A percentile compares a stretch with the other conserved stretches of the same genome.
phyloP scores from a whole-genome alignment of 1,140 invertebrate genomes.

The Drosophila kanapiae region DNA sequence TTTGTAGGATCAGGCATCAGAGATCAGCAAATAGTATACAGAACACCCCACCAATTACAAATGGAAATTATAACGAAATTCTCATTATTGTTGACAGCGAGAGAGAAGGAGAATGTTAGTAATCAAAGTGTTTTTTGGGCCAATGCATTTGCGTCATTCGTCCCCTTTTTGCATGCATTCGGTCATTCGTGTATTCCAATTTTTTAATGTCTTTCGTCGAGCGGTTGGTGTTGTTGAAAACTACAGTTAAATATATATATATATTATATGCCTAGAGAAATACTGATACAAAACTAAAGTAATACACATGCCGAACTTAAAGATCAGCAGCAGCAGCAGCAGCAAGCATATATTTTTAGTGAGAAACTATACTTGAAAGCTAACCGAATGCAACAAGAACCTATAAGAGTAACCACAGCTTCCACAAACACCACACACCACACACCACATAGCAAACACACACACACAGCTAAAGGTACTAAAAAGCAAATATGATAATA shows the following conservation, averaged over 20 bases:
- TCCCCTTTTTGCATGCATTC: slow-evolving; percentile 65
- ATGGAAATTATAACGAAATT: slow-evolving; percentile 59
- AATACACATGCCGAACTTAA: slow-evolving; percentile 33
- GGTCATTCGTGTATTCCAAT: slow-evolving; percentile 63
- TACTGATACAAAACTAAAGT: slow-evolving; percentile 42
- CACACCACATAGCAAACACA: slow-evolving; percentile 16
- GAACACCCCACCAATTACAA: slow-evolving; percentile 78
- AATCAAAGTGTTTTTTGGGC: slow-evolving; percentile 59
- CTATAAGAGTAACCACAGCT: slow-evolving; percentile 54
- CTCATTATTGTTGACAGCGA: slow-evolving; percentile 58
- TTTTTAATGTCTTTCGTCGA: slow-evolving; percentile 61
- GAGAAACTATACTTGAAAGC: slow-evolving; percentile 55
- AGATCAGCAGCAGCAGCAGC: slow-evolving; percentile 7
- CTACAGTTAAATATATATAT: slow-evolving; percentile 65
- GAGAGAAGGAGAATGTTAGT: slow-evolving; percentile 25
- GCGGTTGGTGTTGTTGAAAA: slow-evolving; percentile 69
- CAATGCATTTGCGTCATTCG: slow-evolving; percentile 59
- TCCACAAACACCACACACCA: slow-evolving; percentile 48
- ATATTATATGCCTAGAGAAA: slow-evolving; percentile 49
- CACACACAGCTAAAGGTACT: slow-evolving; percentile 15
- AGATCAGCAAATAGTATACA: slow-evolving; percentile 50
- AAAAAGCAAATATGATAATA: slow-evolving; percentile 26
- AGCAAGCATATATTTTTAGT: slow-evolving; percentile 72
- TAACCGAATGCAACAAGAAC: slow-evolving; percentile 39
- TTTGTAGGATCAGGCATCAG: slow-evolving; percentile 41